Percentiles rank a stretch among this genome's conserved stretches.
phyloP scores from a whole-genome alignment of 2,888 invertebrate species.

The Apantesis nais region DNA sequence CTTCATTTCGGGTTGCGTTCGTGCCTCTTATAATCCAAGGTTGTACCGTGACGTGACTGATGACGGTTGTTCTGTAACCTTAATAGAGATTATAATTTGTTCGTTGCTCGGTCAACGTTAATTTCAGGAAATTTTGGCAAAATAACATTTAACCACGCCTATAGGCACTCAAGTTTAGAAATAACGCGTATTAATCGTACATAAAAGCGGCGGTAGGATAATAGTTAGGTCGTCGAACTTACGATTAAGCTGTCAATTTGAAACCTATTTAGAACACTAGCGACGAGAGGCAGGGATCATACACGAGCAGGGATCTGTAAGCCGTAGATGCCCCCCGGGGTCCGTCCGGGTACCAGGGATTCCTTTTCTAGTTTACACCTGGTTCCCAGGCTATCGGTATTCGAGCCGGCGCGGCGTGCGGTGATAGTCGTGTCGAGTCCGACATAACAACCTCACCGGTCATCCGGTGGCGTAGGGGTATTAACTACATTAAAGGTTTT shows the following conservation, averaged over 20 bases:
- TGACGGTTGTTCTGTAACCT: neutral
- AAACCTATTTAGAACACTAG: neutral
- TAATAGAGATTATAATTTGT: conserved; percentile 3
- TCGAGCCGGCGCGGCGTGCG: neutral
- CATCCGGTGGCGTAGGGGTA: too few relatives aligned
- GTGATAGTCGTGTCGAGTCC: neutral
- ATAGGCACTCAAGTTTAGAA: neutral
- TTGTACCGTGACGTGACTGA: conserved; percentile 16
- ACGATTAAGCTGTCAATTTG: neutral
- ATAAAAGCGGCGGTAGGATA: neutral
- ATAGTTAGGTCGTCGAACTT: neutral
- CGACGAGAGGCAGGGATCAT: neutral
- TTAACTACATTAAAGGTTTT: too few relatives aligned
- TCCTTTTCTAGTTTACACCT: neutral
- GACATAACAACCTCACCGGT: neutral
- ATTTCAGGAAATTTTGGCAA: conserved; percentile 23
- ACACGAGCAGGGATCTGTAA: neutral
- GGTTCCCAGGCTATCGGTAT: neutral
- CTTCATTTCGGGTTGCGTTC: conserved; percentile 5
- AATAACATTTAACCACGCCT: neutral
- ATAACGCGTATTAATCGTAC: neutral
- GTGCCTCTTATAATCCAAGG: conserved; percentile 12
- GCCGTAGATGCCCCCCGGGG: neutral
- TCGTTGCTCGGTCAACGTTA: neutral
- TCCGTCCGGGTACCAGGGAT: neutral